Evolutionary conservation across 2,797 vertebrate genomes (phyloP).

Genomic region (Cynopterus sphinx): DNA sequence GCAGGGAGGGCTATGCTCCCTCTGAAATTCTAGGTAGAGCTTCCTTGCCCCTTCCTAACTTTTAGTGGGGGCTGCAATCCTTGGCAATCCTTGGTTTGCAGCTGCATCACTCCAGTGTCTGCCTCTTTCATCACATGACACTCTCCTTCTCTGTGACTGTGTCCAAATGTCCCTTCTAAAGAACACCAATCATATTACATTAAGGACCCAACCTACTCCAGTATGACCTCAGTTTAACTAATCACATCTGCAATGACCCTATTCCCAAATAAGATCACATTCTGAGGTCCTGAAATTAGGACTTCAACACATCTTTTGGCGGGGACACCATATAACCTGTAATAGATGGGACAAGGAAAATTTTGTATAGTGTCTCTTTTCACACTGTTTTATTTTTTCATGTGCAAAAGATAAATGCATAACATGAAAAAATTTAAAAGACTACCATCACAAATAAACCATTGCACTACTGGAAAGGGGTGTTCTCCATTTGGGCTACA

Average conservation of each 20-base stretch:
- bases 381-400: background rate
- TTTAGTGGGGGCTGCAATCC: too few species aligned
- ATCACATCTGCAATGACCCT: background rate
- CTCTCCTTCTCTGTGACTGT: background rate
- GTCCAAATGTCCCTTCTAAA: background rate
- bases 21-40: background rate
- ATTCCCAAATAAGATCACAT: background rate
- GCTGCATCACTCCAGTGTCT: background rate
- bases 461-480: background rate
- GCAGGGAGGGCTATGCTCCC: background rate
- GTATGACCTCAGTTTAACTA: background rate
- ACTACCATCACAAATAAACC: background rate
- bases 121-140: too few species aligned
- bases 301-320: background rate
- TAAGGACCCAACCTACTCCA: background rate
- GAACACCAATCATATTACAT: background rate
- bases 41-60: background rate
- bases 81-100: background rate
- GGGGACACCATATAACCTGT: background rate
- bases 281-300: background rate
- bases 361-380: background rate
- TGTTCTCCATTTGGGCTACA: slow-evolving; percentile 20
- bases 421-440: background rate
- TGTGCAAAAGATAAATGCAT: background rate
- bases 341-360: background rate